phyloP scores from a whole-genome alignment of 2,888 invertebrate genomes.

The Zygaena filipendulae region DNA sequence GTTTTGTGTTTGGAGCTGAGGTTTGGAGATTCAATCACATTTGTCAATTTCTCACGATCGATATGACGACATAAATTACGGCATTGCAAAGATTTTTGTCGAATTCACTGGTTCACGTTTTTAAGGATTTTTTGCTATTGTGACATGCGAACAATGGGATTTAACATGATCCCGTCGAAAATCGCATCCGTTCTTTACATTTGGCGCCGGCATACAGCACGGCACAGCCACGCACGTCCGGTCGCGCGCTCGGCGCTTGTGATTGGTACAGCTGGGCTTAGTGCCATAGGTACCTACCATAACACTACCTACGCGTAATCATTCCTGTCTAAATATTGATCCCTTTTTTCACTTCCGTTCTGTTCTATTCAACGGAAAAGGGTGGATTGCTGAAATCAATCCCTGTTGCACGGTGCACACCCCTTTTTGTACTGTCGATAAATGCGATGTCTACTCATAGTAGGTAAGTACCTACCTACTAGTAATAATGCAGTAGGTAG shows the following conservation, averaged over 20 bases:
- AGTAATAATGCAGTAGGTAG: too few relatives aligned
- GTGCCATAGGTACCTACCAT: too few relatives aligned
- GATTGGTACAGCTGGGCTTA: not conserved
- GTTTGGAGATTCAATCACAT: too few relatives aligned
- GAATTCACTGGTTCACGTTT: too few relatives aligned
- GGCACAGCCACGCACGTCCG: constrained; percentile 29
- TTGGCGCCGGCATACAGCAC: not conserved
- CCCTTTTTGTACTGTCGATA: constrained; percentile 30
- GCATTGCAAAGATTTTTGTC: too few relatives aligned
- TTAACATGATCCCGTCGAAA: constrained; percentile 56
- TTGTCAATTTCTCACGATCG: too few relatives aligned
- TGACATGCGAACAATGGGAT: constrained; percentile 48
- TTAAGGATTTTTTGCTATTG: constrained; percentile 37
- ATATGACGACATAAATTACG: too few relatives aligned
- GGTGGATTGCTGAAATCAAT: constrained; percentile 49
- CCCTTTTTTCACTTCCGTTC: constrained; percentile 57
- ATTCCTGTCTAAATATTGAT: constrained; percentile 65
- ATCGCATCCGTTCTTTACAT: constrained; percentile 56
- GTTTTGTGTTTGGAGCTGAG: too few relatives aligned
- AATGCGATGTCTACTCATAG: too few relatives aligned
- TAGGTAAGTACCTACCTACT: too few relatives aligned
- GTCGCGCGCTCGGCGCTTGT: constrained; percentile 25
- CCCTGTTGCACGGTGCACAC: constrained; percentile 31
- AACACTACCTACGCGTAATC: constrained; percentile 47
- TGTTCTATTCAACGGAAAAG: constrained; percentile 41